Conservation (phyloP, 2,888 invertebrate species). For the Pachydiplax longipennis region DNA sequence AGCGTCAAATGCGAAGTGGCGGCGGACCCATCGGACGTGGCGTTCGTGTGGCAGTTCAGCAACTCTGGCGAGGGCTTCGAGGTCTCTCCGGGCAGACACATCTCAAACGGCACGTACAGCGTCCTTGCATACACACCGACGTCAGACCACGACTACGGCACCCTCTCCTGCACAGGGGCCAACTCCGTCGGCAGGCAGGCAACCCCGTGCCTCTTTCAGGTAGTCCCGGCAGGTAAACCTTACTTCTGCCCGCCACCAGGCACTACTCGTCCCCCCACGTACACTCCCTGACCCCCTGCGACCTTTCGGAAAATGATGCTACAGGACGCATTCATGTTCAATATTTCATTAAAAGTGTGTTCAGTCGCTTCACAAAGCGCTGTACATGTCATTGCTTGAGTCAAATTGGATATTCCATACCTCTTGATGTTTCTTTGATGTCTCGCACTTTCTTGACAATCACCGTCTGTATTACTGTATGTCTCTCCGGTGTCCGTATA, state of each 20-base stretch:
- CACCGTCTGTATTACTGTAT: too few species aligned
- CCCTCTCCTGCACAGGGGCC: constrained; percentile 84
- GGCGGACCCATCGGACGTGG: constrained; percentile 85
- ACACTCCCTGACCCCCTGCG: background rate
- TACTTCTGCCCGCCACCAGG: background rate
- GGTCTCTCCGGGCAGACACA: constrained; percentile 73
- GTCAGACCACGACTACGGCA: constrained; percentile 82
- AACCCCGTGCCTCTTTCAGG: constrained; percentile 86
- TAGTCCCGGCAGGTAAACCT: constrained; percentile 82
- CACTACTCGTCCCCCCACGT: background rate
- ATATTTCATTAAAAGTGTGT: background rate
- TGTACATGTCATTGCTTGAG: background rate
- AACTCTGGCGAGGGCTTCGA: constrained; percentile 87
- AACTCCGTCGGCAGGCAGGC: constrained; percentile 85
- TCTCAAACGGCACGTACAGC: constrained; percentile 76
- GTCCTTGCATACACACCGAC: constrained; percentile 65
- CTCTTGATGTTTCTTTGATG: too few species aligned
- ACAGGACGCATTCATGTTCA: background rate
- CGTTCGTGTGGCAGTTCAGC: constrained; percentile 89
- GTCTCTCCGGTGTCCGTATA: too few species aligned
- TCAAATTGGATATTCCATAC: too few species aligned
- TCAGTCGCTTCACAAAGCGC: background rate
- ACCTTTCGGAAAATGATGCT: background rate
- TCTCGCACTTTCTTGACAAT: too few species aligned
- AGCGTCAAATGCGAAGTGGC: constrained; percentile 77